Percentiles rank a stretch among this genome's conserved stretches.
These are phyloP conservation scores for Hormaphis cornu DNA, from an alignment of 1,140 invertebrate genomes.

Conservation along the genomic window DNA sequence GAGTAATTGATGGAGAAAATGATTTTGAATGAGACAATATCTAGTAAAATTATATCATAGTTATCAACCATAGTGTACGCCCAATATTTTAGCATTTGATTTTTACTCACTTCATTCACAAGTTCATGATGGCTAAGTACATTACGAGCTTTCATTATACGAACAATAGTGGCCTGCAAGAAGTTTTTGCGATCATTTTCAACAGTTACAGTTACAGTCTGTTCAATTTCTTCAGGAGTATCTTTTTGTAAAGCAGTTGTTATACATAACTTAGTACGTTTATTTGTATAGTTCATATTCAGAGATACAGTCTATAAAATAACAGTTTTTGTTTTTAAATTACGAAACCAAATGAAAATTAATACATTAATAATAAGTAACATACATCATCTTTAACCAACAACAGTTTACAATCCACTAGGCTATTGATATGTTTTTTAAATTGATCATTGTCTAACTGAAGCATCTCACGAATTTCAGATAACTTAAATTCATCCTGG, in stretches of 20 bases:
- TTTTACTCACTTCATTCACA: conserved; percentile 76
- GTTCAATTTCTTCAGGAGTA: conserved; percentile 72
- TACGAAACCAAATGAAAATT: neutral
- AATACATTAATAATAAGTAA: neutral
- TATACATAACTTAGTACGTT: conserved; percentile 86
- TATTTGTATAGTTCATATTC: conserved; percentile 82
- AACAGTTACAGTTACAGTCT: conserved; percentile 73
- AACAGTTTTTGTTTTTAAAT: neutral
- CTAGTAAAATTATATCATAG: conserved; percentile 44
- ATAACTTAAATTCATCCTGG: conserved; percentile 57
- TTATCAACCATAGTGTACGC: neutral
- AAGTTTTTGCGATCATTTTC: conserved; percentile 97
- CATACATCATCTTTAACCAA: conserved; percentile 23
- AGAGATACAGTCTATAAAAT: conserved; percentile 1
- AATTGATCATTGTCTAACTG: conserved; percentile 72
- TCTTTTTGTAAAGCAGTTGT: conserved; percentile 77
- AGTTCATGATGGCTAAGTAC: conserved; percentile 82
- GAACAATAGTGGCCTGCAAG: conserved; percentile 89
- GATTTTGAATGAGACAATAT: conserved; percentile 79
- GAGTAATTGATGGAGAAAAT: conserved; percentile 85
- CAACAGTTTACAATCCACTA: conserved; percentile 65
- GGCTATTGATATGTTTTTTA: conserved; percentile 65
- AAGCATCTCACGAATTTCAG: conserved; percentile 61
- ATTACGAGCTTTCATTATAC: conserved; percentile 92
- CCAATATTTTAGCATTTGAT: conserved; percentile 12